Evolutionary conservation across 35 echinoderm and acorn worm genomes (phyloP).

Genomic region (Ptychodera flava): DNA sequence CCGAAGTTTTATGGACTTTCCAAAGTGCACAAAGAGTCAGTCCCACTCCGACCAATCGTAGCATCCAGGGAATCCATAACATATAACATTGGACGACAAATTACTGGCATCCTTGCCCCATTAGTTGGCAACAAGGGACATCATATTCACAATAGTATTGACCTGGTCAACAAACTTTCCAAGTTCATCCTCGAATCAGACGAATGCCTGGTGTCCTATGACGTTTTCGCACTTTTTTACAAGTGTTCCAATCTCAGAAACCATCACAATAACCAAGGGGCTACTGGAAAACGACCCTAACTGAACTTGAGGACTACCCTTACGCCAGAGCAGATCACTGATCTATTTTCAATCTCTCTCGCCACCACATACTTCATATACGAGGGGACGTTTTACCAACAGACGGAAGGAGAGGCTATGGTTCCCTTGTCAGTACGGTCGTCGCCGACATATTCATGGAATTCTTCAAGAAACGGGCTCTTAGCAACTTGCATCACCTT

Average conservation of each 20-base stretch:
- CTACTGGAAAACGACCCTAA: not conserved
- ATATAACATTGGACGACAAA: slow-evolving; percentile 27
- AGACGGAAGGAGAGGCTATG: slow-evolving; percentile 22
- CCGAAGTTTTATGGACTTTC: too few species aligned
- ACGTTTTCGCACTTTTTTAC: slow-evolving; percentile 19
- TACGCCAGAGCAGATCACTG: too few species aligned
- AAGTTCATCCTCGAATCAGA: slow-evolving; percentile 17
- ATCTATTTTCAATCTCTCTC: too few species aligned
- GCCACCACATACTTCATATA: too few species aligned
- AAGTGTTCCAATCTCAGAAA: too few species aligned
- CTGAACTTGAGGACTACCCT: not conserved
- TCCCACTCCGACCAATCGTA: too few species aligned
- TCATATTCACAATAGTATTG: slow-evolving; percentile 31
- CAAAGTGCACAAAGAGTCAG: too few species aligned
- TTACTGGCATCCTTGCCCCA: slow-evolving; percentile 26
- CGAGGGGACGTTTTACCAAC: not conserved
- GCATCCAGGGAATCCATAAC: too few species aligned
- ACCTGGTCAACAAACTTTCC: slow-evolving; percentile 22
- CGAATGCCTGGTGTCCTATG: slow-evolving; percentile 29
- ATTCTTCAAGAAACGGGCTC: too few species aligned
- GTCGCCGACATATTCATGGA: slow-evolving; percentile 43
- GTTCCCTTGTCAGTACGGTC: slow-evolving; percentile 23
- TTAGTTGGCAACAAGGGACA: slow-evolving; percentile 20
- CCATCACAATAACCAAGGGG: slow-evolving; percentile 9
- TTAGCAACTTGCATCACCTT: too few species aligned